phyloP scores from a whole-genome alignment of 2,113 vertebrate species.

The Miniopterus natalensis region DNA sequence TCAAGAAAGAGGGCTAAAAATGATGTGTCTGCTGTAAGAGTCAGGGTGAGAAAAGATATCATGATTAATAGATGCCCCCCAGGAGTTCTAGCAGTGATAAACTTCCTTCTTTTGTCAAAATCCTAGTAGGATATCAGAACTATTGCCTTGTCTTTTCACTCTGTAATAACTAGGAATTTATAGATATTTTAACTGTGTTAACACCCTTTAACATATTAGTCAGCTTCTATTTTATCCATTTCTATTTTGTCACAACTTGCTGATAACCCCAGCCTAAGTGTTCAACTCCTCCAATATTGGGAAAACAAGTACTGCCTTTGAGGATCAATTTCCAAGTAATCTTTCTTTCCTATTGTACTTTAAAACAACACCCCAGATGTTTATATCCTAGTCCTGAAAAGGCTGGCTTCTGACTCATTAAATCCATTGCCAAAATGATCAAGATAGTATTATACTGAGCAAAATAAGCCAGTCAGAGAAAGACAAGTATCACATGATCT shows the following conservation, averaged over 20 bases:
- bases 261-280: not conserved
- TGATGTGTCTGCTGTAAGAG: not conserved
- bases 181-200: not conserved
- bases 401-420: not conserved
- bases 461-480: too few species aligned
- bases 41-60: not conserved
- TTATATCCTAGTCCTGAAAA: not conserved
- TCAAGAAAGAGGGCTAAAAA: not conserved
- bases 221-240: not conserved
- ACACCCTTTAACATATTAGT: not conserved
- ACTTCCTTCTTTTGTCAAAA: not conserved
- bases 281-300: not conserved
- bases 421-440: not conserved
- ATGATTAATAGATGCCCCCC: not conserved
- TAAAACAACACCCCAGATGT: not conserved
- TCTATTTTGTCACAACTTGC: not conserved
- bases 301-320: not conserved
- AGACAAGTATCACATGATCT: too few species aligned
- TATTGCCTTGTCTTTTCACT: conserved; percentile 25
- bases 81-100: not conserved
- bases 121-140: not conserved
- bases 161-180: not conserved
- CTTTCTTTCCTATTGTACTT: not conserved
- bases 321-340: not conserved
- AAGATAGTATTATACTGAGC: too few species aligned